phyloP scores from a whole-genome alignment of 53 echinoderm and acorn worm species.

The Echinometra lucunter region DNA sequence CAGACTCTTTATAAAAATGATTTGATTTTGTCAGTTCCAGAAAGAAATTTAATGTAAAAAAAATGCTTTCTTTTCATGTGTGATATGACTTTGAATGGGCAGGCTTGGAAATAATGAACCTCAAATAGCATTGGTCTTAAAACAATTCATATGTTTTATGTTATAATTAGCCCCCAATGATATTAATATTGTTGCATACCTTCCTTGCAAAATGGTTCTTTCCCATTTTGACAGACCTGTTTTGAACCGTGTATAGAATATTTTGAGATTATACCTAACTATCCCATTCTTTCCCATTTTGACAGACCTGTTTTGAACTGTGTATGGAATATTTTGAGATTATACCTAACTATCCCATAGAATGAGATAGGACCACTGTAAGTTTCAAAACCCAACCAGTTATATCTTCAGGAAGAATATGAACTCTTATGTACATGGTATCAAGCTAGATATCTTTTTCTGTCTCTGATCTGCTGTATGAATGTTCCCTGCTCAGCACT shows the following conservation, averaged over 20 bases:
- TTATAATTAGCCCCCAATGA: neutral
- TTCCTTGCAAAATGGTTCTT: neutral
- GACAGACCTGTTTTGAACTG: neutral
- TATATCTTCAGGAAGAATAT: too few species aligned
- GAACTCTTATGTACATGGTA: too few species aligned
- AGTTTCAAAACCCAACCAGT: neutral
- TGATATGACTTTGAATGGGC: too few species aligned
- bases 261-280: neutral
- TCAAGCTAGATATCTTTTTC: too few species aligned
- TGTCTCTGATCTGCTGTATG: neutral
- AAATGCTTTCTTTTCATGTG: neutral
- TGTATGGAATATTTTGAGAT: neutral
- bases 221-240: too few species aligned
- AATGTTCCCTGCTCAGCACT: neutral
- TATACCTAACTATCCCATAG: neutral
- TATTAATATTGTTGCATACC: too few species aligned
- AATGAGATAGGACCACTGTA: neutral
- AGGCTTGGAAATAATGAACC: neutral
- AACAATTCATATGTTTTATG: neutral
- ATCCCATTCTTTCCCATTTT: too few species aligned
- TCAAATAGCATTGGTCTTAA: neutral
- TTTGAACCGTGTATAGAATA: neutral
- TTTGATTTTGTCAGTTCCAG: neutral
- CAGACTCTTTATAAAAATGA: neutral
- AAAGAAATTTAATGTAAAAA: neutral